Percentiles rank a stretch among this genome's conserved stretches.
phyloP scores from a whole-genome alignment of 2,888 invertebrate species.

The Parnassius smintheus region DNA sequence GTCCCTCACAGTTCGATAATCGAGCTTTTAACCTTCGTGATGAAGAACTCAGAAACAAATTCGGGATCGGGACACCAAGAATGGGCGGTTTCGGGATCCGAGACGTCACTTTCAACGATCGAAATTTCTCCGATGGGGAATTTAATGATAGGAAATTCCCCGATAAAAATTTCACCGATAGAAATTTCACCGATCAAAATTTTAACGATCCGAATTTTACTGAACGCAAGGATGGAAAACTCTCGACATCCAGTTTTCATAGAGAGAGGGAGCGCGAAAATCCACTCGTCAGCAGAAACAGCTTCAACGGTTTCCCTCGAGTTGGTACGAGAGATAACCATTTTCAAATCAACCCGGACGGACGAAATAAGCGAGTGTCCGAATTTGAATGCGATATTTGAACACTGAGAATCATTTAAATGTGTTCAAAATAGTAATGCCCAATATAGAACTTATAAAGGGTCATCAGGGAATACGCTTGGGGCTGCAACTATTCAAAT shows the following conservation, averaged over 20 bases:
- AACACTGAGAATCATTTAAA: background rate
- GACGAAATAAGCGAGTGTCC: conserved; percentile 80
- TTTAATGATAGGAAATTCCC: conserved; percentile 67
- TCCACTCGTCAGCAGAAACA: conserved; percentile 73
- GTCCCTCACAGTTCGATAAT: conserved; percentile 66
- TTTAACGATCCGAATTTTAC: conserved; percentile 50
- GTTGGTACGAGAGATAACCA: conserved; percentile 66
- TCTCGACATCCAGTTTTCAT: conserved; percentile 75
- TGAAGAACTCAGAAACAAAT: conserved; percentile 68
- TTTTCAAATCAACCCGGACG: conserved; percentile 70
- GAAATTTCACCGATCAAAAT: conserved; percentile 56
- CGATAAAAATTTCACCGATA: conserved; percentile 62
- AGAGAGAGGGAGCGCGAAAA: conserved; percentile 69
- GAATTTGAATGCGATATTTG: conserved; percentile 84
- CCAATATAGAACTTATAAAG: background rate
- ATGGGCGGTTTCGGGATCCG: conserved; percentile 78
- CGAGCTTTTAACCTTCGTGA: conserved; percentile 69
- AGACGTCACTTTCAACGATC: conserved; percentile 68
- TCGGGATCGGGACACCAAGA: conserved; percentile 68
- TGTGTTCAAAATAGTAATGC: conserved; percentile 11
- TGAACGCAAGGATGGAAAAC: conserved; percentile 70
- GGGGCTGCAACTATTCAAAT: conserved; percentile 6
- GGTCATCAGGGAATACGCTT: conserved; percentile 3
- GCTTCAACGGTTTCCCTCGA: conserved; percentile 74
- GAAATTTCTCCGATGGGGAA: conserved; percentile 67